Conservation (phyloP, 2,113 vertebrate genomes). For the Aphyosemion australe region DNA sequence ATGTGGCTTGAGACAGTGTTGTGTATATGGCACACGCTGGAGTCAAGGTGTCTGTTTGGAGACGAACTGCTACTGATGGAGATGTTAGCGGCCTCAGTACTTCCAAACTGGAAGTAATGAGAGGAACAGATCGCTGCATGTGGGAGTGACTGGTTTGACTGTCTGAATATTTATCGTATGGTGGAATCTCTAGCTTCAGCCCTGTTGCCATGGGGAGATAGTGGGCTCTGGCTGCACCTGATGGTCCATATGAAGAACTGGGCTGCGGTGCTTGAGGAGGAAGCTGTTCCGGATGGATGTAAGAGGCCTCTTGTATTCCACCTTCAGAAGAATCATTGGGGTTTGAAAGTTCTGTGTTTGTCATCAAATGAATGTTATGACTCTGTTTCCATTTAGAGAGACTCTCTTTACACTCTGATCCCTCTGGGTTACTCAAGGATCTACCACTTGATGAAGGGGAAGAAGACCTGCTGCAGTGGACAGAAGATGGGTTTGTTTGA, state of each 20-base stretch:
- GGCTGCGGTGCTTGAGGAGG: constrained; percentile 58
- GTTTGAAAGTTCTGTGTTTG: constrained; percentile 35
- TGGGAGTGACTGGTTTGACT: constrained; percentile 36
- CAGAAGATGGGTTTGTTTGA: constrained; percentile 36
- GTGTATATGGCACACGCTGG: constrained; percentile 92
- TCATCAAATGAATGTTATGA: constrained; percentile 55
- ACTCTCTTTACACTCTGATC: constrained; percentile 37
- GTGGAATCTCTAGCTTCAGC: constrained; percentile 84
- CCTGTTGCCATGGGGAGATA: constrained; percentile 88
- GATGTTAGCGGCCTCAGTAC: constrained; percentile 77
- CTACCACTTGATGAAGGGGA: constrained; percentile 43
- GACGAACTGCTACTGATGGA: constrained; percentile 87
- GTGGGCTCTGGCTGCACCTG: constrained; percentile 84
- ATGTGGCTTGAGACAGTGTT: constrained; percentile 87
- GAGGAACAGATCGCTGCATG: constrained; percentile 65
- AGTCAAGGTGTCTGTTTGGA: constrained; percentile 87
- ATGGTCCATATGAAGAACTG: constrained; percentile 79
- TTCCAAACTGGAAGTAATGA: constrained; percentile 79
- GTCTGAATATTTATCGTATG: constrained; percentile 54
- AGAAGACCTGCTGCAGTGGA: constrained; percentile 29
- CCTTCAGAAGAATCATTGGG: constrained; percentile 17
- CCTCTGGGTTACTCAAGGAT: constrained; percentile 24
- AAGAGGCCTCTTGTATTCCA: constrained; percentile 35
- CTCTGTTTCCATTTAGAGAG: constrained; percentile 59
- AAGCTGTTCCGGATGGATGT: constrained; percentile 26